Evolutionary conservation across 2,113 vertebrate genomes (phyloP).

Genomic region (Donacobius atricapilla): DNA sequence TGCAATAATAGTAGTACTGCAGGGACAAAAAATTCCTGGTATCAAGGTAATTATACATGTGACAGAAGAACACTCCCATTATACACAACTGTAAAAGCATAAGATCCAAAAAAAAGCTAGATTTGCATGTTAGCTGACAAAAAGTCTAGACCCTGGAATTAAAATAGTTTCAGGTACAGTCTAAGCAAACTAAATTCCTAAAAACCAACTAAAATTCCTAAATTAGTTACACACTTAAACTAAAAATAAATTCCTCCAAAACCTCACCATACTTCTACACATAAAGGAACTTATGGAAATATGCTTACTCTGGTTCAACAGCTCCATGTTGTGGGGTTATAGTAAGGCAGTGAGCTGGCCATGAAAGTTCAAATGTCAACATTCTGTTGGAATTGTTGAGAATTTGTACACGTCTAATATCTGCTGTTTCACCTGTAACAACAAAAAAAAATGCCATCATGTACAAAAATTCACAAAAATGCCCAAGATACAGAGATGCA

Average conservation of each 20-base stretch:
- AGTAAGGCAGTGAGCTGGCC: conserved; percentile 94
- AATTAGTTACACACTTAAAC: neutral
- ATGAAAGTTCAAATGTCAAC: conserved; percentile 89
- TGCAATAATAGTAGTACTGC: neutral
- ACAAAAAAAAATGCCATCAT: neutral
- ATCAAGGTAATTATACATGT: neutral
- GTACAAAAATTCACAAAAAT: neutral
- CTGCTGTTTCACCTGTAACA: conserved; percentile 74
- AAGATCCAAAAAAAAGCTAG: neutral
- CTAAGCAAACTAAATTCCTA: neutral
- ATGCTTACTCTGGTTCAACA: conserved; percentile 84
- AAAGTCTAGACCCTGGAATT: neutral
- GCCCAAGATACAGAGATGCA: neutral
- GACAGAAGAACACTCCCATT: neutral
- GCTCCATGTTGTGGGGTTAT: conserved; percentile 90
- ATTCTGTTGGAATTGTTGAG: conserved; percentile 76
- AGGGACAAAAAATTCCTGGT: neutral
- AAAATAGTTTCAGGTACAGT: neutral
- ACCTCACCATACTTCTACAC: neutral
- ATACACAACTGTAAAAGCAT: neutral
- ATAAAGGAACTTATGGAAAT: neutral
- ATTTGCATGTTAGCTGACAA: neutral
- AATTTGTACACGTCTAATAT: conserved; percentile 78
- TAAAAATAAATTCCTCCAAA: neutral
- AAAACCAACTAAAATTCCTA: neutral